phyloP scores from a whole-genome alignment of 2,888 invertebrate genomes.

The Nomada goodeniana region DNA sequence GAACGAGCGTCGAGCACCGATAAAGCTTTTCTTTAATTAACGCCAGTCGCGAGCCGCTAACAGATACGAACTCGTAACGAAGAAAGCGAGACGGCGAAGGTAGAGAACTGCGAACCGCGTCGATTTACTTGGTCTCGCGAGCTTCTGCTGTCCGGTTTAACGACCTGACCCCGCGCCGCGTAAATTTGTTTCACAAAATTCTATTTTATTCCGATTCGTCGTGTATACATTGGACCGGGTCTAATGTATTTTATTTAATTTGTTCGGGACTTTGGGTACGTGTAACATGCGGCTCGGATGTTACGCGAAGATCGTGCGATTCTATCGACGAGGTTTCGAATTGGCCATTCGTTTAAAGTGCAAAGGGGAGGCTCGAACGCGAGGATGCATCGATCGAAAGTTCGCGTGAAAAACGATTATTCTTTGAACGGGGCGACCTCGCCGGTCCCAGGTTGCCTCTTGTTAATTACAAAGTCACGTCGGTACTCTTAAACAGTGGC shows the following conservation, averaged over 20 bases:
- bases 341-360: too few relatives aligned
- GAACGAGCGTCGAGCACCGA: conserved; percentile 32
- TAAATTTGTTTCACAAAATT: conserved; percentile 46
- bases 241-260: too few relatives aligned
- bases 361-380: conserved; percentile 1
- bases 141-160: conserved; percentile 67
- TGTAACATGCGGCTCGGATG: not conserved
- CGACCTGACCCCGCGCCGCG: conserved; percentile 67
- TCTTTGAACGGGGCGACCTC: conserved; percentile 29
- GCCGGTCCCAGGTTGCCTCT: conserved; percentile 27
- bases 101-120: conserved; percentile 38
- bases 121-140: conserved; percentile 62
- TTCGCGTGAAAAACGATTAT: conserved; percentile 22
- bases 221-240: too few relatives aligned
- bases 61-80: conserved; percentile 58
- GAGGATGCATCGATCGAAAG: conserved; percentile 12
- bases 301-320: conserved; percentile 7
- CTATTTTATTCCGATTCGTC: conserved; percentile 1
- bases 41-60: conserved; percentile 10
- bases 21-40: conserved; percentile 57
- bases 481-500: conserved; percentile 34
- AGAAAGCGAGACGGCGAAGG: conserved; percentile 66
- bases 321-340: conserved; percentile 20
- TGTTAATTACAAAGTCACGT: conserved; percentile 43
- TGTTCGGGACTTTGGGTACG: too few relatives aligned